Evolutionary conservation across 1,140 invertebrate genomes (phyloP), one percentile per base, ranked within the genome.

Genomic region (Metaphire vulgaris): DNA sequence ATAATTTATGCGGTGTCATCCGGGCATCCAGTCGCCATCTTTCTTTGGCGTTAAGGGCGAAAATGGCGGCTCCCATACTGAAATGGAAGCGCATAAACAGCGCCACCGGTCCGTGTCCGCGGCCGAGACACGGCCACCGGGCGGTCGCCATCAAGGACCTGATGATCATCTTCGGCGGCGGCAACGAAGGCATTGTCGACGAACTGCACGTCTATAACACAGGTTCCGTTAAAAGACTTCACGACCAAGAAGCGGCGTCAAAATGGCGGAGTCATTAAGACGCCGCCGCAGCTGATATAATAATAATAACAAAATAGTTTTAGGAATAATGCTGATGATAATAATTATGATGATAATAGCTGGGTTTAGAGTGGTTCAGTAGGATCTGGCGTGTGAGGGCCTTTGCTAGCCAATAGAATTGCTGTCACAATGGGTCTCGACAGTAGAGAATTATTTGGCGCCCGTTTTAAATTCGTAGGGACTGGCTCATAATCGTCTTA

Each of bases 131-230:
- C 91, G 97, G 97, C 71, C 97, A 99, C 88, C 91, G 97, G 81
- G 96, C 97, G 30, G 96, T 99, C 82, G 93, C 95, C 82, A 97
- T 99, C 82, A 98, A 98, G 88, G 97, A 99, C 88, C 90, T 99
- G 79, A 99, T 99, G 94, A 93, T 99, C 79, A 94, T 99, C 80
- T 99, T 99, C 88, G 97, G 97, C 83, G 97, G 97, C 83, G 97
- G 97, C 80, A 99, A 99, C 87, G 97, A 99, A 91, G 97, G 97
- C 84, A 99, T 99, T 84, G 95, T 99, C 80, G 96, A 99, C 87
- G 97, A 99, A 88, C 89, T 99, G 76, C 96, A 99, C 88, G 96
- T 99, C 85, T 99, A 95, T 88, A 99, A 99, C 85, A 97, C 96
- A 83, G 92, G 92, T 93, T 89, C 89, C 82, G 82, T 75, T 74